A percentile compares a stretch with the other conserved stretches of the same genome.
These are phyloP conservation scores for Trachymyrmex septentrionalis DNA, from an alignment of 1,140 invertebrate genomes.

Conservation along the genomic window DNA sequence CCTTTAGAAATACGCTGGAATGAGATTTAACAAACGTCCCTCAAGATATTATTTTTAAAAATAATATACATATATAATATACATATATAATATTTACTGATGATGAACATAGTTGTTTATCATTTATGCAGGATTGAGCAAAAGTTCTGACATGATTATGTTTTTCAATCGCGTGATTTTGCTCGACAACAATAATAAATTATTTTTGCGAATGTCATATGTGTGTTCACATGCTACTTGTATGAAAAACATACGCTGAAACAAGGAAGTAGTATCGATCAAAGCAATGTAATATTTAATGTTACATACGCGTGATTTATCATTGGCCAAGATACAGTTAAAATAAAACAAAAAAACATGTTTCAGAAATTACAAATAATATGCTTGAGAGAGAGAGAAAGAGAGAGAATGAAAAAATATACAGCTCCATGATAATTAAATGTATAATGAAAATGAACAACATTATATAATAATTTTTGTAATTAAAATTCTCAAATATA, in stretches of 20 bases:
- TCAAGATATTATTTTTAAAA: background rate
- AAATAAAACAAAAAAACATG: background rate
- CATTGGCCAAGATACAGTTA: background rate
- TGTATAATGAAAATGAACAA: background rate
- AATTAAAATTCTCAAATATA: background rate
- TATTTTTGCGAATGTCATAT: slow-evolving; percentile 19
- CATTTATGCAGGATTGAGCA: background rate
- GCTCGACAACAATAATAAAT: slow-evolving; percentile 10
- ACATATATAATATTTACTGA: background rate
- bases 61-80: background rate
- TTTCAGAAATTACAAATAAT: background rate
- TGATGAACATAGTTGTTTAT: slow-evolving; percentile 29
- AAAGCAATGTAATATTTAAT: background rate
- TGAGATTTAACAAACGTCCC: background rate
- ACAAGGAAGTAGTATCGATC: slow-evolving; percentile 32
- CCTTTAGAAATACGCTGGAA: background rate
- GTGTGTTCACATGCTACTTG: slow-evolving; percentile 21
- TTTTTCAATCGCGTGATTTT: background rate
- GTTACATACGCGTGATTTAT: background rate
- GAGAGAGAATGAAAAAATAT: background rate
- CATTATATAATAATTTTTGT: slow-evolving; percentile 1
- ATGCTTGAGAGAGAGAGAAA: background rate
- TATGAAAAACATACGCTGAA: slow-evolving; percentile 18
- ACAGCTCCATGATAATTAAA: background rate
- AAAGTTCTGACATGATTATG: background rate